Conservation (phyloP, 2,888 invertebrate species). For the Caenorhabditis sp. region DNA sequence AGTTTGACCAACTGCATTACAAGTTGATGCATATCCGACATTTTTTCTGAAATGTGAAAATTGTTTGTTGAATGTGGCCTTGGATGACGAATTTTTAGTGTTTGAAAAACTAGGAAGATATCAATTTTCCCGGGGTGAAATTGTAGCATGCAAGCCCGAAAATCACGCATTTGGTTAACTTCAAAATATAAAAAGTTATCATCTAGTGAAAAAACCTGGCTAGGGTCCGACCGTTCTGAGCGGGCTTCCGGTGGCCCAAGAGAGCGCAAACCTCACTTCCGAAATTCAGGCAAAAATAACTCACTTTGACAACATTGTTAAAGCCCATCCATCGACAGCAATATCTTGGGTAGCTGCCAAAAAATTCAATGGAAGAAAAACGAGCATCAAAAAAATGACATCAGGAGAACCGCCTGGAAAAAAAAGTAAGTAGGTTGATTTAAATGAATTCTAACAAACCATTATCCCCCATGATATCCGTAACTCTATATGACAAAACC, state of each 20-base stretch:
- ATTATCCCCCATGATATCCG: constrained; percentile 66
- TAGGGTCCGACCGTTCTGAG: no score
- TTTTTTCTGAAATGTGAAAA: constrained; percentile 78
- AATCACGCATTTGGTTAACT: no score
- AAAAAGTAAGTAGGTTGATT: not conserved
- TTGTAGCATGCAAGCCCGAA: no score
- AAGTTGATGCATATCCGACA: constrained; percentile 97
- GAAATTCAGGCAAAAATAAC: constrained; percentile 1
- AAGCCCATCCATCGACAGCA: constrained; percentile 98
- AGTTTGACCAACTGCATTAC: constrained; percentile 97
- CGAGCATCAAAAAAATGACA: constrained; percentile 81
- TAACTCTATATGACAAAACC: constrained; percentile 78
- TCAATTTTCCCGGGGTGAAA: no score
- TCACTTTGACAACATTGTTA: constrained; percentile 94
- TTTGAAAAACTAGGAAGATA: not conserved
- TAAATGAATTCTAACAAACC: constrained; percentile 9
- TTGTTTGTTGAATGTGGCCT: not conserved
- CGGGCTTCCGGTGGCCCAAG: no score
- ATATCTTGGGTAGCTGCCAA: constrained; percentile 99
- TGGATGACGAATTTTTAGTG: not conserved
- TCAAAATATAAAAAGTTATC: no score
- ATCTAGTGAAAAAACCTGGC: no score
- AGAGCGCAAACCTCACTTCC: no score
- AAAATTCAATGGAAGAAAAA: constrained; percentile 91
- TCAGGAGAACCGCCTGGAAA: constrained; percentile 73